Conservation (phyloP, 2,797 vertebrate species). For the Acropternis orthonyx region DNA sequence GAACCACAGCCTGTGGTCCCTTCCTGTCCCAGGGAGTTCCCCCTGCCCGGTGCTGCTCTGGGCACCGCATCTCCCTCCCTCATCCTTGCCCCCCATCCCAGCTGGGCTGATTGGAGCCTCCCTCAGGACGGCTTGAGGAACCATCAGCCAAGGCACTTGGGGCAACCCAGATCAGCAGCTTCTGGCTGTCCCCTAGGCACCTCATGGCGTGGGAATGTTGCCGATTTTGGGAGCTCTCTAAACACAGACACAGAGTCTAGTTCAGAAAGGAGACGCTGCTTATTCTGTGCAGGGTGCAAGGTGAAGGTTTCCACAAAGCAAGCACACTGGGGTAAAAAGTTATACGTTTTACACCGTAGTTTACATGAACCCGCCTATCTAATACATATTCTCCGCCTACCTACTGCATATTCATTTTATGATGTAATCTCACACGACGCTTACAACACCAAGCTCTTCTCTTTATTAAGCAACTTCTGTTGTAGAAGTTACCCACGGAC, state of each 20-base stretch:
- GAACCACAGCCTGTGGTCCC: neutral
- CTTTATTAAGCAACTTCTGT: neutral
- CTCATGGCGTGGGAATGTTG: neutral
- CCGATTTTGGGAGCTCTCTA: neutral
- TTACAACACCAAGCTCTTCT: neutral
- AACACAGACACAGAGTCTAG: neutral
- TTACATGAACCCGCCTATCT: neutral
- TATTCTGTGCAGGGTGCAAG: fast-evolving
- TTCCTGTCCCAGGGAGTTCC: neutral
- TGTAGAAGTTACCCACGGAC: neutral
- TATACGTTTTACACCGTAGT: neutral
- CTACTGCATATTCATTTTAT: neutral
- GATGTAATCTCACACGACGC: fast-evolving
- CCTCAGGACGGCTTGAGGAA: neutral
- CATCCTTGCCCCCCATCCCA: neutral
- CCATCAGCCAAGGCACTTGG: fast-evolving
- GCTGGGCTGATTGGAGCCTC: neutral
- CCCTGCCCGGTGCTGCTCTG: fast-evolving
- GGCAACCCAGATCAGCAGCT: neutral
- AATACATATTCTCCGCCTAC: neutral
- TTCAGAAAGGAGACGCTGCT: neutral
- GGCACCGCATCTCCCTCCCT: neutral
- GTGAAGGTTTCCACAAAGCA: neutral
- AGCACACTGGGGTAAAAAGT: neutral
- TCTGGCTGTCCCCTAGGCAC: fast-evolving